A percentile compares a stretch with the other conserved stretches of the same genome.
phyloP scores from a whole-genome alignment of 1,140 invertebrate species.

The Drosophila sturtevanti region DNA sequence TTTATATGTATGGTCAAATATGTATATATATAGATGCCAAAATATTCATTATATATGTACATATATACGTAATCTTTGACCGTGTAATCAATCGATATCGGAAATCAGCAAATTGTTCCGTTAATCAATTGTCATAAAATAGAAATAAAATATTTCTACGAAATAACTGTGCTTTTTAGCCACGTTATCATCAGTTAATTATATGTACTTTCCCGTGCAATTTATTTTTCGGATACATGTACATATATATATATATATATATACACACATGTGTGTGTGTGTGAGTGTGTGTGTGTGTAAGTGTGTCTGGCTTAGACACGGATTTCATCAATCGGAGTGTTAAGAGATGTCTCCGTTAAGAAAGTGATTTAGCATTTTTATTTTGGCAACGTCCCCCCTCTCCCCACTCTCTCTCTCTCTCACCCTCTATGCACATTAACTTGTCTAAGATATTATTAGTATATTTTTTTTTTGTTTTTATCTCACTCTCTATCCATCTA shows the following conservation, averaged over 20 bases:
- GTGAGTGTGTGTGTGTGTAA: too few relatives aligned
- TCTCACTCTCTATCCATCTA: not conserved
- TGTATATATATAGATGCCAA: too few relatives aligned
- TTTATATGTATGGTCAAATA: too few relatives aligned
- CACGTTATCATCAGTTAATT: not conserved
- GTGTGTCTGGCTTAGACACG: too few relatives aligned
- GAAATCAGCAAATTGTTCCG: conserved; percentile 6
- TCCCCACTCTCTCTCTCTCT: not conserved
- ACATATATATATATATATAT: too few relatives aligned
- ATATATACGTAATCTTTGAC: not conserved
- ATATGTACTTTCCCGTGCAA: too few relatives aligned
- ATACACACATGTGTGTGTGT: too few relatives aligned
- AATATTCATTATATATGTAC: not conserved
- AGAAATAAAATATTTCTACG: not conserved
- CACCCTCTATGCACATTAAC: conserved; percentile 1
- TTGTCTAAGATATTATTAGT: conserved; percentile 4
- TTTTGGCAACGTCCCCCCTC: too few relatives aligned
- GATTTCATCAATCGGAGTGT: too few relatives aligned
- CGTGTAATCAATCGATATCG: not conserved
- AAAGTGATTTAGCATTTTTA: conserved; percentile 1
- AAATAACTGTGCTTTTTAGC: not conserved
- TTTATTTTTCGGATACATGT: too few relatives aligned
- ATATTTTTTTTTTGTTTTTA: not conserved
- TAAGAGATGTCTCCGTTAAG: not conserved
- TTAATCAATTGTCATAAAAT: conserved; percentile 10